These are phyloP conservation scores for Amphiprion percula DNA, from an alignment of 2,113 vertebrate species.

Conservation along the genomic window DNA sequence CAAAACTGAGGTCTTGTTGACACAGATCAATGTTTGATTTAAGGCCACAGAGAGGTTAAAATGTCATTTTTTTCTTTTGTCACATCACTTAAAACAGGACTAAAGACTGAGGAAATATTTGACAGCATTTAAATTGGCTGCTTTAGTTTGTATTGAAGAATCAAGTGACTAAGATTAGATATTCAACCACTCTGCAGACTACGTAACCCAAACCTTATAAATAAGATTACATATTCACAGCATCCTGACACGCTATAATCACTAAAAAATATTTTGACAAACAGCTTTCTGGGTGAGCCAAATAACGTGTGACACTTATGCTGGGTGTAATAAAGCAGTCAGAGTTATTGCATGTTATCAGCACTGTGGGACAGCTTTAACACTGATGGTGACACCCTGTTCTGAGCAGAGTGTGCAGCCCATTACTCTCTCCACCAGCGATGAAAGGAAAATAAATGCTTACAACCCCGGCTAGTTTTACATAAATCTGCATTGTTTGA, in stretches of 20 bases:
- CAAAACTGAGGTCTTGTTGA: too few relatives aligned
- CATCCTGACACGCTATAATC: slow-evolving; percentile 1
- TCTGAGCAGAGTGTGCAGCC: slow-evolving; percentile 29
- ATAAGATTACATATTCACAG: neutral
- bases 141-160: neutral
- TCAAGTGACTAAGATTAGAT: neutral
- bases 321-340: slow-evolving; percentile 30
- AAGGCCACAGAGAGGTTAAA: too few relatives aligned
- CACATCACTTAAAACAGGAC: too few relatives aligned
- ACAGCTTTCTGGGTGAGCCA: neutral
- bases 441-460: slow-evolving; percentile 52
- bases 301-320: slow-evolving; percentile 24
- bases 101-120: neutral
- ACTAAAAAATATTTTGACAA: slow-evolving; percentile 9
- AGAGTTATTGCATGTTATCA: slow-evolving; percentile 40
- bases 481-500: slow-evolving; percentile 56
- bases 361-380: slow-evolving; percentile 48
- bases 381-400: slow-evolving; percentile 33
- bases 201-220: neutral
- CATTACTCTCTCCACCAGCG: slow-evolving; percentile 45
- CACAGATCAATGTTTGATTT: too few relatives aligned
- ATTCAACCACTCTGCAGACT: neutral
- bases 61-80: too few relatives aligned
- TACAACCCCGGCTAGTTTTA: slow-evolving; percentile 15
- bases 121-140: too few relatives aligned